A percentile compares a stretch with the other conserved stretches of the same genome.
Conservation (phyloP, 2,797 vertebrate genomes). For the Acrocephalus scirpaceus region DNA sequence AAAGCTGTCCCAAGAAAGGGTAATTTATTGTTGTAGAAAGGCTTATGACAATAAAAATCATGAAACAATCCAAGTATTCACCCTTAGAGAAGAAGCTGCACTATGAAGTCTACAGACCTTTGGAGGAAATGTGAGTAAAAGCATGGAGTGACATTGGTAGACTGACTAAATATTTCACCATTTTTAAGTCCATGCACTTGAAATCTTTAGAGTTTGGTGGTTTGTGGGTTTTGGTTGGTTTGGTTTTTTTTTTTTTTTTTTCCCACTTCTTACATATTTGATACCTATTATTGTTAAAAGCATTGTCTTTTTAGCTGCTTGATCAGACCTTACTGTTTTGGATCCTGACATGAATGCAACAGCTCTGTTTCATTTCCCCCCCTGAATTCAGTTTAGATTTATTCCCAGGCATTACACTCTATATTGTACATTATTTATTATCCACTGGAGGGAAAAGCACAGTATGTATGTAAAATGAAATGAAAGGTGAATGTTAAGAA, state of each 20-base stretch:
- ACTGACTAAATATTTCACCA: neutral
- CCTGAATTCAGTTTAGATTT: neutral
- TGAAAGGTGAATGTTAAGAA: neutral
- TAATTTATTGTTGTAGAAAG: neutral
- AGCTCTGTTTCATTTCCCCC: neutral
- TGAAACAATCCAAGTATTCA: neutral
- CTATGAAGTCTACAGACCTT: neutral
- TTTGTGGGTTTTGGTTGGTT: too few relatives aligned
- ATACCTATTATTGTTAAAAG: neutral
- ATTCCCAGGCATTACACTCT: neutral
- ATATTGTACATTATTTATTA: neutral
- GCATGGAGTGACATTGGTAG: neutral
- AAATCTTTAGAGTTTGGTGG: neutral
- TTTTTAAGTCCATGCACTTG: neutral
- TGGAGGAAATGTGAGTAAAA: neutral
- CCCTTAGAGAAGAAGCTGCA: neutral
- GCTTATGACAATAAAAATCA: neutral
- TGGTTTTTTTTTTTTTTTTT: rapidly evolving
- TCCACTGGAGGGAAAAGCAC: neutral
- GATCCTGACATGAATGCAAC: neutral
- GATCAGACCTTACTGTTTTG: neutral
- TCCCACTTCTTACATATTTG: neutral
- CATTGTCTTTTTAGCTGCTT: neutral
- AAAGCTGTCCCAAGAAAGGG: neutral
- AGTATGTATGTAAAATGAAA: neutral